Evolutionary conservation across 2,888 invertebrate genomes (phyloP).

Genomic region (Ophonus ardosiacus): DNA sequence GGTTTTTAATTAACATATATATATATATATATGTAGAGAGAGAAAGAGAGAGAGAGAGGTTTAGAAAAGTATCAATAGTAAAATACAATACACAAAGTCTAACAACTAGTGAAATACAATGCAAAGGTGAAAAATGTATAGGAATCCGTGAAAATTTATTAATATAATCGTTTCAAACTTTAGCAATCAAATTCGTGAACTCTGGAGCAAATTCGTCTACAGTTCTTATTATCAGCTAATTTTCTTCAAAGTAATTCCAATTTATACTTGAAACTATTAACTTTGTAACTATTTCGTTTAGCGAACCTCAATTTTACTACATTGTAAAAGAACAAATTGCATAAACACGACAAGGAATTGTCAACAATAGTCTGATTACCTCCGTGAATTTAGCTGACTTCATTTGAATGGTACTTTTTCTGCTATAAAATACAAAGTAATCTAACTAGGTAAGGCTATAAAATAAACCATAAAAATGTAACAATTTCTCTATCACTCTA

Average conservation of each 20-base stretch:
- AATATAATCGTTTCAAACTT: not conserved
- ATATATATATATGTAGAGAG: too few relatives aligned
- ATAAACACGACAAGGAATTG: not conserved
- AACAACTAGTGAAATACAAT: too few relatives aligned
- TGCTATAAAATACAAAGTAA: conserved; percentile 11
- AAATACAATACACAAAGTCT: too few relatives aligned
- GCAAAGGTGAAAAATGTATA: too few relatives aligned
- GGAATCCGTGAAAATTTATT: not conserved
- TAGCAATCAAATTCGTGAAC: not conserved
- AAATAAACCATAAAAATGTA: conserved; percentile 36
- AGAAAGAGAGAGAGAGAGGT: too few relatives aligned
- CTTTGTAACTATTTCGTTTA: not conserved
- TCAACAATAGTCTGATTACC: not conserved
- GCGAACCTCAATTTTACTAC: not conserved
- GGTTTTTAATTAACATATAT: too few relatives aligned
- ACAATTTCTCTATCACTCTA: conserved; percentile 12
- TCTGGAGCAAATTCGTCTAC: not conserved
- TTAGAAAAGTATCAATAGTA: too few relatives aligned
- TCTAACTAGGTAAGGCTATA: conserved; percentile 21
- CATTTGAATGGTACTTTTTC: conserved; percentile 19
- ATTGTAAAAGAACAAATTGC: not conserved
- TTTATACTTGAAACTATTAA: not conserved
- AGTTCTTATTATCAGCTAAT: not conserved
- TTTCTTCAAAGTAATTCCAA: not conserved
- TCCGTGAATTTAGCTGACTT: not conserved